Conservation (phyloP, 2,113 vertebrate species). For the Artemisiospiza belli region DNA sequence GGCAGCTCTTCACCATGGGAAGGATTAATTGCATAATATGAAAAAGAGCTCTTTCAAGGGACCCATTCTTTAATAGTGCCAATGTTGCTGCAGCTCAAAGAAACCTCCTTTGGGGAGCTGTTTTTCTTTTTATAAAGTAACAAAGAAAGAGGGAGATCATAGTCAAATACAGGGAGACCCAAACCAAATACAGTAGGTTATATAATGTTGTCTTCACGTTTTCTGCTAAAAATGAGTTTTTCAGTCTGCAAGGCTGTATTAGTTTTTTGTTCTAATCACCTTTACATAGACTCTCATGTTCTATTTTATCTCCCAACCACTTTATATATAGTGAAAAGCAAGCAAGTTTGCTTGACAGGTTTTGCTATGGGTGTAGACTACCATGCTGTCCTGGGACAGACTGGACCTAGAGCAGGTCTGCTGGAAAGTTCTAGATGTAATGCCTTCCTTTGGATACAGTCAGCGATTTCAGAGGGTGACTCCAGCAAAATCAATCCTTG, state of each 20-base stretch:
- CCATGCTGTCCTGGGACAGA: accelerated
- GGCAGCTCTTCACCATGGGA: not conserved
- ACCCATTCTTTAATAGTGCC: not conserved
- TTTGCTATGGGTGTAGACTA: not conserved
- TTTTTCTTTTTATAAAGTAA: not conserved
- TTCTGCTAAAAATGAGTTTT: not conserved
- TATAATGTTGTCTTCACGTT: not conserved
- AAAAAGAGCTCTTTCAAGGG: not conserved
- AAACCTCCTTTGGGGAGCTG: not conserved
- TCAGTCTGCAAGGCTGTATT: not conserved
- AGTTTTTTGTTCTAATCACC: not conserved
- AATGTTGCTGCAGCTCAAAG: not conserved
- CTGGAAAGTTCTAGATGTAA: not conserved
- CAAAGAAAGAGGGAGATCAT: not conserved
- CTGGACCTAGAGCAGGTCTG: not conserved
- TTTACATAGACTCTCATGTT: not conserved
- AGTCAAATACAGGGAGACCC: not conserved
- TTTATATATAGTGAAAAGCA: not conserved
- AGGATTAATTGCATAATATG: not conserved
- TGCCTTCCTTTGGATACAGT: not conserved
- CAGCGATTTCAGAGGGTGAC: not conserved
- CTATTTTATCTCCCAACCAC: not conserved
- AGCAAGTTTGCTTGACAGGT: not conserved
- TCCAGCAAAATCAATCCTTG: not conserved
- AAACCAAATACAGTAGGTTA: not conserved